Evolutionary conservation across 2,888 invertebrate genomes (phyloP), one percentile per base, ranked within the genome.

Genomic region (Dolichomitus sp.): DNA sequence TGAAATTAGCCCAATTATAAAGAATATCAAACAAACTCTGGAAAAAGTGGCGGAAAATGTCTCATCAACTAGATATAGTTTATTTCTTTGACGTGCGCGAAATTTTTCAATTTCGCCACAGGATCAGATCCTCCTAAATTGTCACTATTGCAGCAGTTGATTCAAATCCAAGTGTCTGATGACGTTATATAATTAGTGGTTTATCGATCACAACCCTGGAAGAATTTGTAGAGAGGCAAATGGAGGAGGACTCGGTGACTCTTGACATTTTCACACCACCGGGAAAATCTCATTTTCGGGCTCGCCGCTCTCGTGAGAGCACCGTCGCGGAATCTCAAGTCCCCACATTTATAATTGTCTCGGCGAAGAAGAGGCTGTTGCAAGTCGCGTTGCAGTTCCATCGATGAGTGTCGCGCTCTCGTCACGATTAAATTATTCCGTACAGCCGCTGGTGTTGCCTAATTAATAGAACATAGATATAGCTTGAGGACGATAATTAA

Each of bases 221-320:
- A 57, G 12, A 6, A 59, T 48, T 17, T 27, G 17, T 37, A 6
- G 61, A 68, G 14, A 52, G 17, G 59, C 5, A 1, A 50, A 75
- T n/a, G 59, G 33, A 9, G 59, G 33, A 9, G 72, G 42, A 14
- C 27, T 11, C 19, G 7, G 37, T 52, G 76, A 72, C 65, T 37
- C 68, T 81, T 82, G 78, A 82, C 78, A 78, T 78, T 74, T 82
- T 74, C 63, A 74, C 57, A 69, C 63, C 30, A 17, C 23, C 14
- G 19, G 40, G 17, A 19, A 61, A 42, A 57, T 42, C 27, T 48
- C 14, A 40, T 30, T 74, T 82, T 50, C 59, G 78, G n/a, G 74
- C 75, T 79, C 82, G 68, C 37, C 65, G 40, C 61, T 42, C 40
- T 42, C 59, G 45, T 73, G 61, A 57, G 61, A 57, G 61, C 45